Conservation (phyloP, 2,888 invertebrate genomes). For the Acleris emargana region DNA sequence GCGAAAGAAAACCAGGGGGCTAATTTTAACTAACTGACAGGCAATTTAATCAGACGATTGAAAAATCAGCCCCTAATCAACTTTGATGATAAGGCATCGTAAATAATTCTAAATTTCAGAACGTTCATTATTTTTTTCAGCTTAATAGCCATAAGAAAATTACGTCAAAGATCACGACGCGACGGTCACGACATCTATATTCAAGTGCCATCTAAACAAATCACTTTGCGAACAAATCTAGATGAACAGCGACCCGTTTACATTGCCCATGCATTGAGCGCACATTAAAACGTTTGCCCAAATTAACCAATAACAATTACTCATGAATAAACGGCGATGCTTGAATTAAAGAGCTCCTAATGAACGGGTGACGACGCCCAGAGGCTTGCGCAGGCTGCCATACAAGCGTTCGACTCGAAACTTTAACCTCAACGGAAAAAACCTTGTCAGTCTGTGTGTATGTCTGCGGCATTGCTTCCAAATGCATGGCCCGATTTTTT, state of each 20-base stretch:
- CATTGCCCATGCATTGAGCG: background rate
- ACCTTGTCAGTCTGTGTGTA: no score
- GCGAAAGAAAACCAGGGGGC: no score
- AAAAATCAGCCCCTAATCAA: no score
- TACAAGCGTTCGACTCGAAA: background rate
- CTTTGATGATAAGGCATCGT: no score
- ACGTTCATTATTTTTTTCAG: background rate
- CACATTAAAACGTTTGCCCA: conserved; percentile 20
- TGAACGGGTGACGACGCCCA: conserved; percentile 20
- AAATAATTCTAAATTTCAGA: no score
- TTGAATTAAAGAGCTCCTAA: conserved; percentile 29
- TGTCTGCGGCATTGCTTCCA: no score
- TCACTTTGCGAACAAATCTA: no score
- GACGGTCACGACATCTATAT: conserved; percentile 21
- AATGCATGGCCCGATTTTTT: no score
- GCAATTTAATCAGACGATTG: no score
- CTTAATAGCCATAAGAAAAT: background rate
- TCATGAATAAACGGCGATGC: conserved; percentile 30
- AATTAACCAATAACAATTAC: conserved; percentile 23
- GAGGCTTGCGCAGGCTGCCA: conserved; percentile 5
- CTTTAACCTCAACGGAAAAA: background rate
- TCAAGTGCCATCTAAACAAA: background rate
- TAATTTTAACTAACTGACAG: no score
- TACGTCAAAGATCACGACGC: conserved; percentile 13
- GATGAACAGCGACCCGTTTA: no score